Percentiles rank a stretch among this genome's conserved stretches.
These are phyloP conservation scores for Temnothorax unifasciatus DNA, from an alignment of 2,888 invertebrate genomes.

Conservation along the genomic window DNA sequence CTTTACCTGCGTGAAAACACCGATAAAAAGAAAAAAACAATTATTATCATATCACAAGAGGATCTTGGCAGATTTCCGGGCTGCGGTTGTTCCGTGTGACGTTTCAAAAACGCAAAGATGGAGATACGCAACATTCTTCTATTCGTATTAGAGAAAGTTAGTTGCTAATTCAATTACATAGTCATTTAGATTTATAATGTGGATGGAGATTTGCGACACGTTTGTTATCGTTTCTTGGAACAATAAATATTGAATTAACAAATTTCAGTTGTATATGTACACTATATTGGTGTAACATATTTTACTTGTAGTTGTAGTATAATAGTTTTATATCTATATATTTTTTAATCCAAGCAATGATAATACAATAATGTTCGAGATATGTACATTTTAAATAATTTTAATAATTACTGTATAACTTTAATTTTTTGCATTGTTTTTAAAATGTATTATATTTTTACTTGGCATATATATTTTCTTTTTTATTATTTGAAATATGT, in stretches of 20 bases:
- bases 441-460: background rate
- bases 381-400: background rate
- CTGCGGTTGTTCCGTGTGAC: conserved; percentile 52
- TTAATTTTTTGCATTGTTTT: background rate
- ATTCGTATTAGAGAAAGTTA: conserved; percentile 1
- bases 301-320: background rate
- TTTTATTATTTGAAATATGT: background rate
- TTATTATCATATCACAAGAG: conserved; percentile 56
- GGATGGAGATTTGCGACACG: background rate
- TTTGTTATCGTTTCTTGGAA: background rate
- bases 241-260: background rate
- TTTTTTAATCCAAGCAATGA: background rate
- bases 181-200: background rate
- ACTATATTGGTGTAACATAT: background rate
- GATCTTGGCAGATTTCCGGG: conserved; percentile 61
- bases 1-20: conserved; percentile 52
- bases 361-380: background rate
- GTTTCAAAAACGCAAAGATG: conserved; percentile 44
- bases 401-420: background rate
- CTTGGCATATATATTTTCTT: background rate
- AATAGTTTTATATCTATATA: background rate
- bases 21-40: conserved; percentile 57
- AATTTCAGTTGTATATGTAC: background rate
- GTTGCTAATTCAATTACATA: conserved; percentile 39
- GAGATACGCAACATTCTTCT: conserved; percentile 11